Evolutionary conservation across 2,888 invertebrate species (phyloP).

Genomic region (Cordilura impudica): DNA sequence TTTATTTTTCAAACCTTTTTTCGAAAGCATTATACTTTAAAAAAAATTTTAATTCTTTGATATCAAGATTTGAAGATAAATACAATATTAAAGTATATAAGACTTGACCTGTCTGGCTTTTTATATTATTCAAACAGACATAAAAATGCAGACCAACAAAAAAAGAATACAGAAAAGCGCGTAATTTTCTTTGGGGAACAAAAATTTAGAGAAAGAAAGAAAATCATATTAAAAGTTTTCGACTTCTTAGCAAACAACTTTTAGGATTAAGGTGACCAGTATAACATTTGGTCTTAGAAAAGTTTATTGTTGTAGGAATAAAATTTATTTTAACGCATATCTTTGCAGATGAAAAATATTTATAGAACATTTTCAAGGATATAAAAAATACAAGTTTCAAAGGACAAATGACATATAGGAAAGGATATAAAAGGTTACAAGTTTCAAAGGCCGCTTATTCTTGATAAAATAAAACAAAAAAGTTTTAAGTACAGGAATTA

Average conservation of each 20-base stretch:
- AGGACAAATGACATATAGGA: no score
- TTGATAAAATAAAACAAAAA: no score
- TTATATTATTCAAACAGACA: constrained; percentile 7
- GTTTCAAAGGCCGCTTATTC: no score
- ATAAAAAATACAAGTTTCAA: no score
- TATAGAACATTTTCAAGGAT: no score
- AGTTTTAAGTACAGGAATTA: no score
- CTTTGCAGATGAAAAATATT: no score
- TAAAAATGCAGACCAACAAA: constrained; percentile 22
- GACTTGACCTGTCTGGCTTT: constrained; percentile 60
- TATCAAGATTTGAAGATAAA: constrained; percentile 56
- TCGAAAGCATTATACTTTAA: not conserved
- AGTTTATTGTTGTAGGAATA: no score
- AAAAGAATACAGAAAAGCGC: constrained; percentile 31
- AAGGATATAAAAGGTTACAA: no score
- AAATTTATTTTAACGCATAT: no score
- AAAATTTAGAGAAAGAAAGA: not conserved
- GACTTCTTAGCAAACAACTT: constrained; percentile 35
- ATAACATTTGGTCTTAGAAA: no score
- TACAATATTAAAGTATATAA: constrained; percentile 49
- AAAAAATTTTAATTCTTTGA: constrained; percentile 41
- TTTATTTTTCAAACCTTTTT: not conserved
- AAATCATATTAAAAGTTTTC: constrained; percentile 50
- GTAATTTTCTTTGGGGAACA: constrained; percentile 36
- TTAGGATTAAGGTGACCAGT: constrained; percentile 18